These are phyloP conservation scores for Typhlichthys subterraneus DNA, from an alignment of 2,797 vertebrate species.

Conservation along the genomic window DNA sequence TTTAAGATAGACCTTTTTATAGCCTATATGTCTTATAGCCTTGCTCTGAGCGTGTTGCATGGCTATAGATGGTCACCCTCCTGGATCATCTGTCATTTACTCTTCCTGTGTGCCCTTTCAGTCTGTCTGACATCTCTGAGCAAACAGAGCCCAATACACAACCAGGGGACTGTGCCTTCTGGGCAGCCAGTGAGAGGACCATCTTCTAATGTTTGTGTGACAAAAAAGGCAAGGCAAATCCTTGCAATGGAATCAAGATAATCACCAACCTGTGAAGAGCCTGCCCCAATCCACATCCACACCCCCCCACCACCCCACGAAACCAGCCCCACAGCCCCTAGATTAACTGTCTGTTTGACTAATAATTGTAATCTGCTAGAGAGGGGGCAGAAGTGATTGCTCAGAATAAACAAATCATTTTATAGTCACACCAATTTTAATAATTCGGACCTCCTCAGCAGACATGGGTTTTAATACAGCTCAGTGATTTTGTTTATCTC, in stretches of 20 bases:
- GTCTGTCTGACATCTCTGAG: slow-evolving; percentile 83
- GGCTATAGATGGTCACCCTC: slow-evolving; percentile 13
- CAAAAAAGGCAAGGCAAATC: slow-evolving; percentile 87
- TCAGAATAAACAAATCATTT: slow-evolving; percentile 86
- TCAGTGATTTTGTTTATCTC: neutral
- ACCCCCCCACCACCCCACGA: slow-evolving; percentile 3
- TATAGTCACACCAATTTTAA: slow-evolving; percentile 10
- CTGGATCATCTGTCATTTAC: slow-evolving; percentile 80
- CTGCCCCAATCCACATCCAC: slow-evolving; percentile 88
- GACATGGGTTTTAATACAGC: neutral
- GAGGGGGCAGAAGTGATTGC: slow-evolving; percentile 74
- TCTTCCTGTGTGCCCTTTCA: slow-evolving; percentile 79
- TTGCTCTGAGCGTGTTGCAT: too few species aligned
- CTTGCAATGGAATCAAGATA: slow-evolving; percentile 83
- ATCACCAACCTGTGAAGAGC: slow-evolving; percentile 88
- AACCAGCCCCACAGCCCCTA: slow-evolving; percentile 35
- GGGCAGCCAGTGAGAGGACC: slow-evolving; percentile 74
- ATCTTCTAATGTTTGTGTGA: slow-evolving; percentile 88
- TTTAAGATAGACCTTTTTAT: slow-evolving; percentile 11
- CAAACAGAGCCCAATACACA: slow-evolving; percentile 87
- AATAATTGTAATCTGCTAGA: slow-evolving; percentile 86
- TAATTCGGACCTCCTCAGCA: slow-evolving; percentile 9
- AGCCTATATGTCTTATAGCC: too few species aligned
- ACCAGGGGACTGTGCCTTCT: slow-evolving; percentile 68
- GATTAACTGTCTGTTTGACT: slow-evolving; percentile 84